Base-by-base conservation (phyloP, 1,140 invertebrate species). In the Papilio aristodemus region DNA sequence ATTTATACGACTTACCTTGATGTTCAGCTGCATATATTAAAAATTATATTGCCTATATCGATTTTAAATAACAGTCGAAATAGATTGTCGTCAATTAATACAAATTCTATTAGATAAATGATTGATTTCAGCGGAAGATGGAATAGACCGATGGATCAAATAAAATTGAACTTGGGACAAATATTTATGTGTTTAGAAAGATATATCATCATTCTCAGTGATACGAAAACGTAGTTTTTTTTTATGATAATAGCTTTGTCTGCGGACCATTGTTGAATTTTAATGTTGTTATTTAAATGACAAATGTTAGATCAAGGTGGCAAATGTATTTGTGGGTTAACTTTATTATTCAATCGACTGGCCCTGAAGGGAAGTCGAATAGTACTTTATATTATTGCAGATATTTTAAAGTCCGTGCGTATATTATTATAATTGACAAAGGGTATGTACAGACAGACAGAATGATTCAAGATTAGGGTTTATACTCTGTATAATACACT, bases 291-390 rank as follows among this genome's bases (percentile, higher is more conserved):
- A 63, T 71, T 68, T 43, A 54, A 68, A 67, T 63, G 36, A 41
- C 7, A 14, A 63, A 62, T 43, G 46, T 39, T 8, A 36, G 57
- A 58, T 67, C 63, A 67, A 71, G 64, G 64, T 70, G 62, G 27
- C 4, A 17, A 58, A 32, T 36, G 27, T 58, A 17, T 32, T 58
- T 25, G 13, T 32, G 25, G 57, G 22, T 36, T 11, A 54, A 27
- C 19, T 36, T 36, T 58, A 13, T 58, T 58, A 58, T 58, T 58
- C 57, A 58, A 36, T 58, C 1, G n/a, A 36, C n/a, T 36, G 19
- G 9, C 19, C 46, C 19, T 22, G 19, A 54, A 25, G 14, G 10
- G 3, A 10, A 54, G 19, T 25, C 2, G 19, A 9, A 11, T 22
- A 5, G 11, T 13, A 11, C 11, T 11, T 9, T 22, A 13, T 46